These are phyloP conservation scores for Sus cebifrons DNA, from an alignment of 2,797 vertebrate species.

Conservation along the genomic window DNA sequence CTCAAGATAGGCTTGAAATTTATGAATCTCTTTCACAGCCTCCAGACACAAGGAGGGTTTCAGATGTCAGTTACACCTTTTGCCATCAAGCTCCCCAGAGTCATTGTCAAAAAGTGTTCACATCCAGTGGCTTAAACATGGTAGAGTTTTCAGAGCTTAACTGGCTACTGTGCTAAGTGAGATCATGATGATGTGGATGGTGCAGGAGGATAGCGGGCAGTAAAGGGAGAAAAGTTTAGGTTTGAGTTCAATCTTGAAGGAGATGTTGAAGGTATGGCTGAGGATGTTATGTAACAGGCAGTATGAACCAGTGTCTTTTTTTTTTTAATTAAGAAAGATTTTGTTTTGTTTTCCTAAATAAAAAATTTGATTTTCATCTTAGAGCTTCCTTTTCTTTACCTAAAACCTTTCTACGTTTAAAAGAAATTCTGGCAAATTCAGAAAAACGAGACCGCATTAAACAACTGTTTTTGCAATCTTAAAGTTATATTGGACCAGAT, in stretches of 20 bases:
- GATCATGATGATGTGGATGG: neutral
- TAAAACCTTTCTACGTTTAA: slow-evolving; percentile 46
- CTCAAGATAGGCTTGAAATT: slow-evolving; percentile 33
- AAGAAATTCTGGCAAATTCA: slow-evolving; percentile 13
- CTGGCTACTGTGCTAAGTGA: neutral
- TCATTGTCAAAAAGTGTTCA: neutral
- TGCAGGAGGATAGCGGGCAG: neutral
- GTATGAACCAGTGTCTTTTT: neutral
- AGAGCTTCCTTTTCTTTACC: slow-evolving; percentile 21
- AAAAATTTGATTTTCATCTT: neutral
- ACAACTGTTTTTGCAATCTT: slow-evolving; percentile 1
- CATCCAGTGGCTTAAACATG: neutral
- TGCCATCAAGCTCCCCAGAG: neutral
- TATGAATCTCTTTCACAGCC: neutral
- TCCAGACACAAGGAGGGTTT: neutral
- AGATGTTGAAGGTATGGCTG: neutral
- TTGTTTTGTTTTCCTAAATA: neutral
- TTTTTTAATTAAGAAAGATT: neutral
- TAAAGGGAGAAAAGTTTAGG: neutral
- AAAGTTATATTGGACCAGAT: neutral
- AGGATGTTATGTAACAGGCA: slow-evolving; percentile 30
- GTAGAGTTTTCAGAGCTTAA: neutral
- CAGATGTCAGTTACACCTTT: neutral
- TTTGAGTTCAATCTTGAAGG: neutral
- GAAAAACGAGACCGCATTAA: slow-evolving; percentile 17